Evolutionary conservation across 2,888 invertebrate genomes (phyloP), one percentile per base, ranked within the genome.

Genomic region (Noctua janthina): DNA sequence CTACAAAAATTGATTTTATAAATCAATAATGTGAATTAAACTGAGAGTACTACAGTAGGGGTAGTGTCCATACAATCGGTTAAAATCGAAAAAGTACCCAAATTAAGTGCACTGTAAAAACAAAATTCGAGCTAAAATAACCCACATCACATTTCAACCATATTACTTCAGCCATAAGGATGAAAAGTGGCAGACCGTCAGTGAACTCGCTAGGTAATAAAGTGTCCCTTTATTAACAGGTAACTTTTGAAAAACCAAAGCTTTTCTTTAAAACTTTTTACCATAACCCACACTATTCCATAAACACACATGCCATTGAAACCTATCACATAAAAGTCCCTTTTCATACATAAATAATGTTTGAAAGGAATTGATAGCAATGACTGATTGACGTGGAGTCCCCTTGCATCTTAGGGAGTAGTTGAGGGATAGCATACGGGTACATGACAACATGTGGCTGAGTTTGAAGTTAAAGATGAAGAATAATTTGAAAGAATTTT

Each of bases 301-400:
- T 80, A 72, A 73, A 79, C 69, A 84, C 67, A 78, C 76, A 46
- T 72, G 77, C 70, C 46, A 83, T 88, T 82, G 77, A 87, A 82
- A 79, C 79, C 81, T 78, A 78, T 82, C 78, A 82, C 78, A 80
- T 76, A 79, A 71, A 89, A 90, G 87, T 90, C 92, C 92, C 91
- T 92, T 91, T 92, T 90, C 89, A 90, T 92, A 93, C 89, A 92
- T 92, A 93, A 93, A 94, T 92, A 93, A 92, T 91, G 90, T 92
- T 93, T 93, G 92, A 94, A 93, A 93, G 93, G 90, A 91, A 93
- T 94, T 93, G 94, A 94, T 95, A 95, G 93, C 91, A 90, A 93
- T 95, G 95, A 95, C 95, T 93, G 95, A 95, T 95, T 92, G 92
- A 84, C 79, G 78, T 86, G 79, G 82, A 87, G 90, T 86, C 89